Evolutionary conservation across 2,113 vertebrate genomes (phyloP), one percentile per base, ranked within the genome.

Genomic region (Muscicapa adusta): DNA sequence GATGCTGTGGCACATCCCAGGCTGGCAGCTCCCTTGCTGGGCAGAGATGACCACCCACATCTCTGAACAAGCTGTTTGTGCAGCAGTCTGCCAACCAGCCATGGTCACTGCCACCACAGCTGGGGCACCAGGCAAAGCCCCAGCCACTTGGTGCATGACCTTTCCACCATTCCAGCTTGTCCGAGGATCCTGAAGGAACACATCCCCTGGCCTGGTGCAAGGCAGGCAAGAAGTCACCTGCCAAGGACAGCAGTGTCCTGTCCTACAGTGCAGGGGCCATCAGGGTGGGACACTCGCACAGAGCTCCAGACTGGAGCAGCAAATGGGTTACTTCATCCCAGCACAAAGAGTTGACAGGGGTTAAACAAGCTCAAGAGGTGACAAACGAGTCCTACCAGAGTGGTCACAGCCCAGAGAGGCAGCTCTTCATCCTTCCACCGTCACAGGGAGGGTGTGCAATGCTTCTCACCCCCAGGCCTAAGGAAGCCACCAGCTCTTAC

Each of bases 381-480:
- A 82, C 62, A 91, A 96, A 93, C 78, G 0, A 89, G 95, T 91
- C 85, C 82, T 85, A 26, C 90, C 66, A 79, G 92, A 78, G 89
- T 17, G 18, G 60, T 62, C 54, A 42, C 36, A 65, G 81, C 36
- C 57, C 76, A 77, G 63, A 85, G 48, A 89, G n/a, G 65, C 53
- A 85, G 61, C 87, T 81, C 81, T 81, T 77, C 24, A 70, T 9
- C 66, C 36, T 71, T 58, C 74, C 1, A 2, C 66, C 0, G 0
- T 57, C 93, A 58, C 73, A 60, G 42, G 53, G 22, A 92, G 53
- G 66, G 34, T 9, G 50, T 88, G 71, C 66, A 79, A 71, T 0
- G 0, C 76, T 82, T 72, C 78, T 92, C 87, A 72, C 18, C 38
- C 40, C 11, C 57, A 79, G 79, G 65, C 40, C 66, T 20, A 20